phyloP scores from a whole-genome alignment of 2,113 vertebrate genomes.

The Lasiurus cinereus region DNA sequence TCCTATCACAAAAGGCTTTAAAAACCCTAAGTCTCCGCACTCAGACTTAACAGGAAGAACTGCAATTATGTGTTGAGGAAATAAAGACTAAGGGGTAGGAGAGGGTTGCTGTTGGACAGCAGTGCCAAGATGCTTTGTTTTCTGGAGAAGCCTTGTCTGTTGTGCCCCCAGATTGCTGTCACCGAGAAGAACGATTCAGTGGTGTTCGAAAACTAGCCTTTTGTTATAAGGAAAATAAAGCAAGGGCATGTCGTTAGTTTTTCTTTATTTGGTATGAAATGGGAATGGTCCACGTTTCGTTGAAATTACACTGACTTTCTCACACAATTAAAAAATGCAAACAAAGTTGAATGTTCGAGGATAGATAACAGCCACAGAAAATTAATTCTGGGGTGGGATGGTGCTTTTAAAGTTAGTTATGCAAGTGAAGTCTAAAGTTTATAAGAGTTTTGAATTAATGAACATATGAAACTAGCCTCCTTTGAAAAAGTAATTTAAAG shows the following conservation, averaged over 20 bases:
- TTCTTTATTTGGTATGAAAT: conserved; percentile 54
- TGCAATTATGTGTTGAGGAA: background rate
- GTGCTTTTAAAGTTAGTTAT: conserved; percentile 38
- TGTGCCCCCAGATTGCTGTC: background rate
- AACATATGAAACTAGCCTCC: background rate
- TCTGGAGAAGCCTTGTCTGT: background rate
- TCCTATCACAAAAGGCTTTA: conserved; percentile 24
- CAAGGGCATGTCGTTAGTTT: background rate
- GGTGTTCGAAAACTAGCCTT: background rate
- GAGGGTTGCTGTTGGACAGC: background rate
- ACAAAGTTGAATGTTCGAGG: background rate
- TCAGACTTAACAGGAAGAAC: conserved; percentile 28
- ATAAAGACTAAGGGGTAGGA: background rate
- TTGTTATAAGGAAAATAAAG: conserved; percentile 40
- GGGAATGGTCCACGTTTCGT: background rate
- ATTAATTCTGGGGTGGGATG: background rate
- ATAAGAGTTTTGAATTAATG: background rate
- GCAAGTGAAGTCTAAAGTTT: conserved; percentile 34
- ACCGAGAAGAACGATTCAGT: background rate
- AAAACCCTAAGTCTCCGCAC: background rate
- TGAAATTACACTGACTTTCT: conserved; percentile 10
- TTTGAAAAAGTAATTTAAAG: background rate
- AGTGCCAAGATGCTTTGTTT: background rate
- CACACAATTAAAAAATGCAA: conserved; percentile 20
- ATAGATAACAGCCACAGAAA: conserved; percentile 39